Conservation (phyloP, 2,797 vertebrate genomes). For the Ceryle rudis region DNA sequence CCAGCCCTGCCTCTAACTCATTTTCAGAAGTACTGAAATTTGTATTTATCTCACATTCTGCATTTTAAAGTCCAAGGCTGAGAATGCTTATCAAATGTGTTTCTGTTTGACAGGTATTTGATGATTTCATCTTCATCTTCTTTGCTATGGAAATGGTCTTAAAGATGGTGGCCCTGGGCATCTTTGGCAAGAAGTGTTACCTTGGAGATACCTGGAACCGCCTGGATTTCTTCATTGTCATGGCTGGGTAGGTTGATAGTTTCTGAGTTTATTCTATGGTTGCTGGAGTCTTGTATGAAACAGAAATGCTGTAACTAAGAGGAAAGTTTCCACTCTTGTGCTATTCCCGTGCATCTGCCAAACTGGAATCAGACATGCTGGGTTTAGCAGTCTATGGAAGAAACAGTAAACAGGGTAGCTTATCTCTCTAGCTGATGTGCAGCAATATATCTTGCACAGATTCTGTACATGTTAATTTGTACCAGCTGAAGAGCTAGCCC, state of each 20-base stretch:
- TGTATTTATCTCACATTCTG: neutral
- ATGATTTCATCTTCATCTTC: conserved; percentile 98
- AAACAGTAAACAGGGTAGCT: neutral
- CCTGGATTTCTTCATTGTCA: conserved; percentile 97
- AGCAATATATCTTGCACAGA: neutral
- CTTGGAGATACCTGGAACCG: conserved; percentile 99
- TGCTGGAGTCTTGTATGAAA: neutral
- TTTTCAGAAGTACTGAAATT: neutral
- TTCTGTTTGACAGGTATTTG: conserved; percentile 87
- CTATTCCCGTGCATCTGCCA: neutral
- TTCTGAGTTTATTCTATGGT: neutral
- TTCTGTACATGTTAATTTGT: neutral
- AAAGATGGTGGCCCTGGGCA: conserved; percentile 97
- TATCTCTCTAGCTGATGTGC: neutral
- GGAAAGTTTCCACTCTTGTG: neutral
- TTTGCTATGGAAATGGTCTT: conserved; percentile 98
- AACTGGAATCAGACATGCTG: neutral
- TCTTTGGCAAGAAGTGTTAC: conserved; percentile 95
- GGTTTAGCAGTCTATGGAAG: neutral
- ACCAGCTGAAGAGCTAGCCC: neutral
- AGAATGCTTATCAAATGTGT: neutral
- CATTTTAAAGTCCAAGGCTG: neutral
- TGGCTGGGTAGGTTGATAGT: conserved; percentile 88
- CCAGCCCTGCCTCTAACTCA: neutral
- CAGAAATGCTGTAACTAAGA: neutral